Conservation (phyloP, 2,888 invertebrate genomes). For the Augochlorella aurata region DNA sequence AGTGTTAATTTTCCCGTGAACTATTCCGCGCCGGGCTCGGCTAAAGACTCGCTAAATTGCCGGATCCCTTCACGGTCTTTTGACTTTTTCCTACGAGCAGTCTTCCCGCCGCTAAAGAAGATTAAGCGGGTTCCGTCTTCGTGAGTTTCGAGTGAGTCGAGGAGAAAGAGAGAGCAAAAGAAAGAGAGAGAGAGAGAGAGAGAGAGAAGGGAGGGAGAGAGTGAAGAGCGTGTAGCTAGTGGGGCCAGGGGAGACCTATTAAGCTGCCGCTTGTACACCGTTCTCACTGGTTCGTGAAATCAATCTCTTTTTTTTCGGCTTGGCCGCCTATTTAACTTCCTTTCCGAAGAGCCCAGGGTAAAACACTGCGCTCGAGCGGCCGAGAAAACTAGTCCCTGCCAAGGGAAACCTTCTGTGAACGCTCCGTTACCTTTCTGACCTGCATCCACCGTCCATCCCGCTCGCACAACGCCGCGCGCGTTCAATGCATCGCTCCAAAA, state of each 20-base stretch:
- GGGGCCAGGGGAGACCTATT: conserved; percentile 26
- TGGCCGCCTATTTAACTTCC: conserved; percentile 32
- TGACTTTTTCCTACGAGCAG: conserved; percentile 9
- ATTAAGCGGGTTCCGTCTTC: conserved; percentile 18
- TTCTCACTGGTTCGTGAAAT: conserved; percentile 25
- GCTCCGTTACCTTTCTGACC: not conserved
- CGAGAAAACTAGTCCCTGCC: conserved; percentile 5
- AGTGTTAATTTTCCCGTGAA: conserved; percentile 11
- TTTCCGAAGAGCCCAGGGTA: conserved; percentile 2
- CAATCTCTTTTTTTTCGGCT: conserved; percentile 32
- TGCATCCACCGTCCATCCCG: not conserved
- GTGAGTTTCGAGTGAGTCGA: not conserved
- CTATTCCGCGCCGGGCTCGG: not conserved
- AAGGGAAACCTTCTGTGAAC: not conserved
- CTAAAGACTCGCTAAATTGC: conserved; percentile 9
- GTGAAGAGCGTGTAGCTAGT: no score
- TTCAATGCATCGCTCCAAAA: not conserved
- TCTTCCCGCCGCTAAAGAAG: conserved; percentile 29
- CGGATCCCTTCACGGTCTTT: not conserved
- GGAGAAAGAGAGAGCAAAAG: not conserved
- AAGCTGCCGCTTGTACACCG: conserved; percentile 19
- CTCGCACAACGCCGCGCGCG: not conserved
- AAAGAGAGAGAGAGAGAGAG: not conserved
- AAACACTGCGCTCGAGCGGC: not conserved
- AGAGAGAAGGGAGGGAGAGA: not conserved